A percentile compares a stretch with the other conserved stretches of the same genome.
These are phyloP conservation scores for Ypsolopha sequella DNA, from an alignment of 2,888 invertebrate genomes.

Conservation along the genomic window DNA sequence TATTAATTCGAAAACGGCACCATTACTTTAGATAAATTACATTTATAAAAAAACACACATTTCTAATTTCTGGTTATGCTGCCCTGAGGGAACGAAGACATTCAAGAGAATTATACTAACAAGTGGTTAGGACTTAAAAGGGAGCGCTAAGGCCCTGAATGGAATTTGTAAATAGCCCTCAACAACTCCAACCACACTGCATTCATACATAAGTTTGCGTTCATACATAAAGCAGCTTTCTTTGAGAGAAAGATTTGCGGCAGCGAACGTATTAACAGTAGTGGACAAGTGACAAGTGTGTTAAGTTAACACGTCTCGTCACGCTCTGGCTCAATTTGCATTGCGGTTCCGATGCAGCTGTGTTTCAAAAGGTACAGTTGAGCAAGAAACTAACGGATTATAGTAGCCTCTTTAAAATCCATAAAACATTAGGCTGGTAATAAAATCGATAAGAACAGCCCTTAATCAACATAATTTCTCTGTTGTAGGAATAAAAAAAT, in stretches of 20 bases:
- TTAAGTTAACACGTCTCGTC: not conserved
- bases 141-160: not conserved
- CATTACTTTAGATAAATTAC: too few species aligned
- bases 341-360: slow-evolving; percentile 1
- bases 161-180: not conserved
- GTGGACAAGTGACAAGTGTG: not conserved
- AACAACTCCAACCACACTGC: not conserved
- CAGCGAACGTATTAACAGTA: not conserved
- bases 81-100: too few species aligned
- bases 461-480: too few species aligned
- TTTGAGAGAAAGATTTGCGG: not conserved
- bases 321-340: not conserved
- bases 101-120: not conserved
- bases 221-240: not conserved
- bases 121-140: not conserved
- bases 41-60: too few species aligned
- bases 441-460: too few species aligned
- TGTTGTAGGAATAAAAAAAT: too few species aligned
- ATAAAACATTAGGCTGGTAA: too few species aligned
- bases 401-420: too few species aligned
- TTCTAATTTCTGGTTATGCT: too few species aligned
- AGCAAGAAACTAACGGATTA: too few species aligned
- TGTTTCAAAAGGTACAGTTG: too few species aligned
- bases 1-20: too few species aligned
- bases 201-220: not conserved